Evolutionary conservation across 2,888 invertebrate species (phyloP), one percentile per base, ranked within the genome.

Genomic region (Anarsia innoxiella): DNA sequence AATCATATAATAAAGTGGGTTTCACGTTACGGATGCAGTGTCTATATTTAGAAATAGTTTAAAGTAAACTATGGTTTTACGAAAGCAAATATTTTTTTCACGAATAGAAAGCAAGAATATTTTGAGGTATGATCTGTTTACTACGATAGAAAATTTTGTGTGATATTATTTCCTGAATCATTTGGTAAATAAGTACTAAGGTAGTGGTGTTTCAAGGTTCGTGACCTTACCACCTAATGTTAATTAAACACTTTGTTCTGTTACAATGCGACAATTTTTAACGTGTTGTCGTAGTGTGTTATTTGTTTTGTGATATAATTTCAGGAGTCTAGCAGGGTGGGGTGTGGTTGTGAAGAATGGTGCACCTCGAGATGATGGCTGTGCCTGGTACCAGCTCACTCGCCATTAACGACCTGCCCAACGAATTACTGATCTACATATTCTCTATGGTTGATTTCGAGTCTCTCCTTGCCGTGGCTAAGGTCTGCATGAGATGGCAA

Each of bases 381-480:
- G 56, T 65, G 25, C 33, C 30, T 47, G 60, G 62, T 48, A 47
- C 61, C 44, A 66, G 72, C 46, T 49, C 59, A 41, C 61, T 82
- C 36, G 69, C 75, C 40, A 79, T 86, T 62, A 84, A 86, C 66
- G 83, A 85, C 55, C 69, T 86, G 59, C 86, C 86, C 33, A 86
- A 86, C 62, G 86, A 86, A 66, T 69, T 86, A 57, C 72, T 86
- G 44, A 84, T 86, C 46, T 78, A 84, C 49, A 85, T 86, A 53
- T 86, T 86, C 61, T 86, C 86, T 41, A 82, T 83, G 80, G 77
- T 85, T 37, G 85, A 86, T 61, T 83, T 82, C 55, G 86, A 86
- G 58, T 84, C 83, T 41, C 63, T 86, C 15, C 54, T 84, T 46
- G 69, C 82, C 12, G 80, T 85, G 31, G 78, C 79, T 37, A 78